A percentile compares a stretch with the other conserved stretches of the same genome.
These are phyloP conservation scores for Lamellibrachia satsuma DNA, from an alignment of 2,888 invertebrate species.

Conservation along the genomic window DNA sequence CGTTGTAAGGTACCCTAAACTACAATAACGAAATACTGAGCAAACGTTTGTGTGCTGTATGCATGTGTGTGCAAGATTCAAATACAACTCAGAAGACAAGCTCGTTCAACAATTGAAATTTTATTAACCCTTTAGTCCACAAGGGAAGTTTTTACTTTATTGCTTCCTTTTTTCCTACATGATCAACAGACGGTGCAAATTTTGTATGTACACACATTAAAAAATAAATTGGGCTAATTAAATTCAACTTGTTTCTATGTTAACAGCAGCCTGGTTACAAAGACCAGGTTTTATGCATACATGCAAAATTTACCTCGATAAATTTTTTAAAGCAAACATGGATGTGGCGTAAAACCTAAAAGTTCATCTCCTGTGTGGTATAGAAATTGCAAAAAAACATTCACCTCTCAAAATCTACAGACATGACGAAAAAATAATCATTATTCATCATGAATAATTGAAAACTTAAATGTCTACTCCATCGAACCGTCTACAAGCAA, in stretches of 20 bases:
- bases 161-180: conserved; percentile 9
- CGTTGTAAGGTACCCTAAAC: too few species aligned
- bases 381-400: conserved; percentile 14
- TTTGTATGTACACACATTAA: conserved; percentile 11
- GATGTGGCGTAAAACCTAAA: background rate
- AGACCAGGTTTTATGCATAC: background rate
- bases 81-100: background rate
- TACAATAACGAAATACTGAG: too few species aligned
- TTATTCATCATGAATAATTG: background rate
- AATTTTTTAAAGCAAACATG: background rate
- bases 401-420: conserved; percentile 13
- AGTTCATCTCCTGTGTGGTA: background rate
- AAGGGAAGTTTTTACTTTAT: background rate
- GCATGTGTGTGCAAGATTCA: too few species aligned
- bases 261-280: conserved; percentile 17
- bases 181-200: conserved; percentile 17
- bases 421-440: background rate
- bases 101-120: background rate
- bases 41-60: too few species aligned
- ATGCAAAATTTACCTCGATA: background rate
- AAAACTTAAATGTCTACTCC: conserved; percentile 17
- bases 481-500: background rate
- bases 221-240: conserved; percentile 11
- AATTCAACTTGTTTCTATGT: background rate
- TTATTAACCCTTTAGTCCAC: conserved; percentile 17